Evolutionary conservation across 23 tunicate genomes (phyloP).

Genomic region (Styela plicata): DNA sequence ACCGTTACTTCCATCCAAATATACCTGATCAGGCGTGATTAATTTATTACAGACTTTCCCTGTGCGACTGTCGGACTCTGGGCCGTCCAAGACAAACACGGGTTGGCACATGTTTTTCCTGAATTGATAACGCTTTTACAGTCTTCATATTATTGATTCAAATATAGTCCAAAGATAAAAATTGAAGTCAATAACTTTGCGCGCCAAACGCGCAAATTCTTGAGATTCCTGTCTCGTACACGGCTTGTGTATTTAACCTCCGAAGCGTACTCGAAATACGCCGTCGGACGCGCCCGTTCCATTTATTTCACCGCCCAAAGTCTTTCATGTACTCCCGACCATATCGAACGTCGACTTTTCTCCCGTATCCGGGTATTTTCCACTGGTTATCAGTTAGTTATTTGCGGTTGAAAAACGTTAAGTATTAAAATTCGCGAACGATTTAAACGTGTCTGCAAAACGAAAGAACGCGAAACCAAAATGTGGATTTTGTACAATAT

Average conservation of each 20-base stretch:
- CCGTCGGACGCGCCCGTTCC: neutral
- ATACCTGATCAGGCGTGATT: too few relatives aligned
- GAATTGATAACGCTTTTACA: too few relatives aligned
- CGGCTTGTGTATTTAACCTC: neutral
- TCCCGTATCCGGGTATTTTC: neutral
- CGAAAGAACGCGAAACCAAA: too few relatives aligned
- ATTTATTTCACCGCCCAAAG: neutral
- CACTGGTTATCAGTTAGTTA: neutral
- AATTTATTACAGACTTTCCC: too few relatives aligned
- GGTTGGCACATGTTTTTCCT: too few relatives aligned
- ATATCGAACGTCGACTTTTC: neutral
- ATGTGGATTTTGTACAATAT: too few relatives aligned
- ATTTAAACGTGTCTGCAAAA: neutral
- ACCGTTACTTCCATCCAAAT: too few relatives aligned
- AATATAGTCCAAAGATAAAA: too few relatives aligned
- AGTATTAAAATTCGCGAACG: neutral
- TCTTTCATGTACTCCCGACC: neutral
- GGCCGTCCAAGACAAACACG: too few relatives aligned
- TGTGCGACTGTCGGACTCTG: too few relatives aligned
- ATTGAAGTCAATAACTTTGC: too few relatives aligned
- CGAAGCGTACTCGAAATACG: neutral
- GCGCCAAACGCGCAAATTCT: slow-evolving; percentile 13
- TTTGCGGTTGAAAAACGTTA: neutral
- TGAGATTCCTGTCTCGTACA: neutral
- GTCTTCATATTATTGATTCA: too few relatives aligned